Evolutionary conservation across 2,888 invertebrate species (phyloP).

Genomic region (Heliconius aoede): DNA sequence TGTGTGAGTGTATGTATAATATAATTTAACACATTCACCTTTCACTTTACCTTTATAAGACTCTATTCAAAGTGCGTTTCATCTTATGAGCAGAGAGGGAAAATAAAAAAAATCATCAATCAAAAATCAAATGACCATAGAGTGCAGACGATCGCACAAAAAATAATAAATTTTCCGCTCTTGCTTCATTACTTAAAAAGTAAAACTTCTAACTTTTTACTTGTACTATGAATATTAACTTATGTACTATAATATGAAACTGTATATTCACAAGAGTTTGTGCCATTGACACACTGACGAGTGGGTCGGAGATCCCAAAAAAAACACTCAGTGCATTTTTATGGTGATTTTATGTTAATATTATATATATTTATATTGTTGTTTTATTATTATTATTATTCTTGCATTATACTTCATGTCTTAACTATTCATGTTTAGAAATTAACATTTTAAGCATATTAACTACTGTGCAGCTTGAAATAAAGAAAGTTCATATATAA

Average conservation of each 20-base stretch:
- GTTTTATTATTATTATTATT: conserved; percentile 8
- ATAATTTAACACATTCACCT: too few species aligned
- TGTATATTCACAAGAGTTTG: conserved; percentile 40
- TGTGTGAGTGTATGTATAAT: too few species aligned
- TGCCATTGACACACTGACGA: conserved; percentile 58
- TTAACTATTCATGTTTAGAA: conserved; percentile 2
- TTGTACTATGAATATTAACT: conserved; percentile 30
- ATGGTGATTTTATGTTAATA: conserved; percentile 58
- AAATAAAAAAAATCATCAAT: too few species aligned
- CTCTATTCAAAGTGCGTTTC: too few species aligned
- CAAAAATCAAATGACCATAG: too few species aligned
- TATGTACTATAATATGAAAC: conserved; percentile 29
- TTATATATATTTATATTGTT: conserved; percentile 40
- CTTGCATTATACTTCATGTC: conserved; percentile 10
- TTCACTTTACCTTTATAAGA: too few species aligned
- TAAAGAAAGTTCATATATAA: too few species aligned
- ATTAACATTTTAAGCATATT: neutral
- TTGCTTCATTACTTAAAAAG: conserved; percentile 18
- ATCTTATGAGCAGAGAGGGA: too few species aligned
- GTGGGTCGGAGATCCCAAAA: conserved; percentile 46
- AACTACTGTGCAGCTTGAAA: neutral
- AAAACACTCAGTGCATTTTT: conserved; percentile 54
- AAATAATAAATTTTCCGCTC: neutral
- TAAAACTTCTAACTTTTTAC: conserved; percentile 34
- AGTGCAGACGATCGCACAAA: too few species aligned